Base-by-base conservation (phyloP, 2,888 invertebrate genomes). In the Coelopa pilipes region DNA sequence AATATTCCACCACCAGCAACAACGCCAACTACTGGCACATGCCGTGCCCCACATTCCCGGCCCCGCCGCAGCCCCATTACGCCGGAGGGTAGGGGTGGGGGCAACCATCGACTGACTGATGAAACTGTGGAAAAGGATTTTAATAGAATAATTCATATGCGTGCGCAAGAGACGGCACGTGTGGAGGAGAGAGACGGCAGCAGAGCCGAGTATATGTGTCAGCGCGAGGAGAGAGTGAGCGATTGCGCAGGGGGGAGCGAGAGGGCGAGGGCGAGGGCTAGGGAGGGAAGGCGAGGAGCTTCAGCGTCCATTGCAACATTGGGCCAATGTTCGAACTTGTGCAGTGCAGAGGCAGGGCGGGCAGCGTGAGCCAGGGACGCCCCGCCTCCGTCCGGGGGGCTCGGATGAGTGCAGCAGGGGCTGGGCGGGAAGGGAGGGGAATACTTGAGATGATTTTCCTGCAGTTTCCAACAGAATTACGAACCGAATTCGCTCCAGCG, bases 21-120 rank as follows among this genome's bases (percentile, higher is more conserved):
- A 75, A 71, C 73, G 71, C 68, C 73, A 65, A 68, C 49, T 47
- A 68, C 57, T 65, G 75, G 73, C 76, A 67, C 50, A 73, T 67
- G 15, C 15, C 62, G 34, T 15, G 45, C 46, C 19, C 45, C 2
- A 34, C 34, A 34, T 34, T 34, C 34, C 34, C 34, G 2, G 4
- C 34, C 34, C 7, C 34, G 34, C 2, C 34, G 4, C 7, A 34
- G 34, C 2, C 34, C 34, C 7, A 34, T 34, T 34, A 34, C 49
- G 17, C 15, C 34, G 34, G 34, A 34, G 34, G 34, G 34, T 34
- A 34, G 34, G 17, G 13, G 4, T 2, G 34, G 7, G 34, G 34
- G 34, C 2, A 34, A 2, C 34, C 34, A 34, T 34, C 34, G 34
- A 34, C 34, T 34, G 34, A 34, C 19, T 21, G 24, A 24, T 62